Base-by-base conservation (phyloP, 2,113 vertebrate species). In the Ia io region DNA sequence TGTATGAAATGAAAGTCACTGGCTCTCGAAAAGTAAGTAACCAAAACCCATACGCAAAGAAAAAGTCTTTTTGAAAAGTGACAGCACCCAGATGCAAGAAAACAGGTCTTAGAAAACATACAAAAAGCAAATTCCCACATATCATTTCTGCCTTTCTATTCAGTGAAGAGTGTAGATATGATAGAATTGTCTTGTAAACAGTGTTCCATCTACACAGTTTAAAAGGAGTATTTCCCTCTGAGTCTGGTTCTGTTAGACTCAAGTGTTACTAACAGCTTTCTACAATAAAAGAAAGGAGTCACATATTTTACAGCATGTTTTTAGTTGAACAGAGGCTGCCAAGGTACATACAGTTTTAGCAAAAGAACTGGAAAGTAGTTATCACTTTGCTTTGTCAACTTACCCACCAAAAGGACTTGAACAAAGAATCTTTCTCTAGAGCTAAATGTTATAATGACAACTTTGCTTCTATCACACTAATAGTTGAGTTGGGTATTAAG, bases 1-100 rank as follows among this genome's bases (percentile, higher is more conserved):
- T 99, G 78, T 99, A 99, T 97, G 99, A 99, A 98, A 99, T 99
- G 99, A 99, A 99, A 98, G 98, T 98, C 59, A 98, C 98, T 93
- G 99, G 99, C 80, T 99, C 99, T 42, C 98, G 99, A 90, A 99
- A 99, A 99, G 99, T 99, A 98, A 98, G 99, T 95, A 94, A 74
- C 65, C 65, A 71, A 92, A 78, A 93, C 63, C 80, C 0, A 10
- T 37, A 49, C 23, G 35, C 20, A 69, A 80, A 91, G 49, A 79
- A 83, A 76, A 95, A 40, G 9, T 56, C 35, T 89, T 49, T 49
- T 94, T 20, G 12, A n/a, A 89, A 77, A 11, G 9, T 84, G 6
- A 86, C 12, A 91, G 37, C n/a, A 40, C 7, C 76, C 51, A 61
- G 25, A 63, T 88, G 30, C 42, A 94, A 93, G 56, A 90, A 94